Evolutionary conservation across 2,113 vertebrate genomes (phyloP), one percentile per base, ranked within the genome.

Genomic region (Carassius carassius): DNA sequence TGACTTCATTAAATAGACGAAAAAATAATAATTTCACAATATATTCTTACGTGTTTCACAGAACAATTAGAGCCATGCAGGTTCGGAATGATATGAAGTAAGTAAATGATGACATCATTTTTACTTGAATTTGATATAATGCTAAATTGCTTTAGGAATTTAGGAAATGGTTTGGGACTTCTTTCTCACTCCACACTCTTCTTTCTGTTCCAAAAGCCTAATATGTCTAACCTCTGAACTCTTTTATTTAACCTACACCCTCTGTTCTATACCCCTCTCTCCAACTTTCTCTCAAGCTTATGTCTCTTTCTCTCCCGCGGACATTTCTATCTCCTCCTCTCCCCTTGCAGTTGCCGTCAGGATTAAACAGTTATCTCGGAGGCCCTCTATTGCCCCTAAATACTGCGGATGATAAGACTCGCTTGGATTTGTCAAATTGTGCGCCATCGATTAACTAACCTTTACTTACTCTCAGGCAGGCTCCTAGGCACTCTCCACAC

Each of bases 401-500:
- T 88, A 85, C 91, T 85, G 88, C 86, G 92, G 90, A 92, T 92
- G 94, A 95, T 94, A 94, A 94, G 93, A 94, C 92, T 94, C 86
- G 81, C 92, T 92, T 92, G 93, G 94, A 95, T 94, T 95, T 94
- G 93, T 95, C 94, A 95, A 95, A 95, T 95, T 94, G 94, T 92
- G 91, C 83, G 78, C 91, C 93, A 95, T 95, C 93, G 94, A 95
- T 94, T 94, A 94, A 93, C 90, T 95, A 94, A 95, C 94, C 94
- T 95, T 95, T 95, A 89, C 91, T 93, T 90, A 90, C 92, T 92
- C 88, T 89, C 80, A 92, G 92, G 92, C 80, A 92, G 92, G 92
- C 93, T 93, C 90, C 91, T 91, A 92, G 93, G 90, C 94, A 93
- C 92, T 94, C 91, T 91, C 89, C 93, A 93, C 93, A 93, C 89